Base-by-base conservation (phyloP, 2,113 vertebrate genomes). In the Zosterops pallidus region DNA sequence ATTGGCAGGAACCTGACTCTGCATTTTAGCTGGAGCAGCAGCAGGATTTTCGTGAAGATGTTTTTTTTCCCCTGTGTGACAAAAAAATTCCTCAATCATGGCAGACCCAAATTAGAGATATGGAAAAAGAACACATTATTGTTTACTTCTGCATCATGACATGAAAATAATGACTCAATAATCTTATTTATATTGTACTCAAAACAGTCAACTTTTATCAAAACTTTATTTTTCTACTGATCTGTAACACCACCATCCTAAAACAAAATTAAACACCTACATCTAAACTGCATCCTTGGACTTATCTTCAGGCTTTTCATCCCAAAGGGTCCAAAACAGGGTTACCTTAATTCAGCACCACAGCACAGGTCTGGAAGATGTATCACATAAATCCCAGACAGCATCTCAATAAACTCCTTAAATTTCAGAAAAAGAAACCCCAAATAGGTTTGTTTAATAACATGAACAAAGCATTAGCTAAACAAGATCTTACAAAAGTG, bases 381-480 rank as follows among this genome's bases (percentile, higher is more conserved):
- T 12, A 37, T 41, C 37, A 55, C 22, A 39, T 23, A 72, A 92
- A 78, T 50, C 26, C 21, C 19, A 65, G 3, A 13, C 6, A 77
- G 28, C 9, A 67, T 14, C 59, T 76, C 55, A 86, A 86, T 9
- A 42, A 55, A 77, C 42, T 31, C 7, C 9, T 24, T 37, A 24
- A 11, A 56, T 37, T 42, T 7, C 14, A 5, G 31, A 49, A 50
- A 26, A 26, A 31, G 35, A 12, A 6, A 0, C 1, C 4, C 4
- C 20, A 23, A 80, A 14, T 1, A 53, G 6, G 3, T 5, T 70
- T 18, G 13, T 39, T 83, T n/a, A 92, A 62, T n/a, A 25, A 50
- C 14, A 33, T 0, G 1, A 85, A 71, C 20, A 62, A 62, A 87
- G 37, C 4, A 35, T 37, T 41, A 82, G 24, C 17, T 63, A 59